Percentiles rank a stretch among this genome's conserved stretches.
phyloP scores from a whole-genome alignment of 2,797 vertebrate species.

The Rhinella marina region DNA sequence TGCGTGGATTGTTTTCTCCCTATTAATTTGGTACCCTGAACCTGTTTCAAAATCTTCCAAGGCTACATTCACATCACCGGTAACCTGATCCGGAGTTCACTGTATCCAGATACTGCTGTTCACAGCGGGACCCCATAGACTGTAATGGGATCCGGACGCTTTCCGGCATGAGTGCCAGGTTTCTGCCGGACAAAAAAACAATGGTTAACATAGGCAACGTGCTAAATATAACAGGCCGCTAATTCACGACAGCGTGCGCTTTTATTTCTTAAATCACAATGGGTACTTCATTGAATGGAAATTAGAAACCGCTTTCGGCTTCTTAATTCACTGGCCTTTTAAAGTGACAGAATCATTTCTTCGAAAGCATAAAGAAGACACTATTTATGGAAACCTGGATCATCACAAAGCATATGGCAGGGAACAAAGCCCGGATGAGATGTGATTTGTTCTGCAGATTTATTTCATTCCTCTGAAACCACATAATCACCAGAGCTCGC shows the following conservation, averaged over 20 bases:
- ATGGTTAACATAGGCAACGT: background rate
- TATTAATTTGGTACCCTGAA: no score
- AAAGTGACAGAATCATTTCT: background rate
- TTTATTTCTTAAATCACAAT: background rate
- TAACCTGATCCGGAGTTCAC: no score
- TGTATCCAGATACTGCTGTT: no score
- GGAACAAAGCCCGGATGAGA: conserved; percentile 16
- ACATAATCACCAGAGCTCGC: conserved; percentile 14
- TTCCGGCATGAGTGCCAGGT: no score
- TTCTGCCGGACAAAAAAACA: background rate
- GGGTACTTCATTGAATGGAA: background rate
- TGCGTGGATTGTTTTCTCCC: no score
- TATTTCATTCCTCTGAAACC: background rate
- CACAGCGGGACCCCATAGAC: no score
- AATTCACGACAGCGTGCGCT: background rate
- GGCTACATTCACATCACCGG: no score
- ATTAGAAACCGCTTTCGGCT: background rate
- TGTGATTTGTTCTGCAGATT: conserved; percentile 40
- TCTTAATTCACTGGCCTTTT: background rate
- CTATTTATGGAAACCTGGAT: conserved; percentile 22
- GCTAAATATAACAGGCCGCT: background rate
- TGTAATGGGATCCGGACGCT: no score
- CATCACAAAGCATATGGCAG: conserved; percentile 8
- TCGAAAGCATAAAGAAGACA: background rate
- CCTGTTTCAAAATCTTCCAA: no score